Evolutionary conservation across 1,140 invertebrate genomes (phyloP), one percentile per base, ranked within the genome.

Genomic region (Rhyzopertha dominica): DNA sequence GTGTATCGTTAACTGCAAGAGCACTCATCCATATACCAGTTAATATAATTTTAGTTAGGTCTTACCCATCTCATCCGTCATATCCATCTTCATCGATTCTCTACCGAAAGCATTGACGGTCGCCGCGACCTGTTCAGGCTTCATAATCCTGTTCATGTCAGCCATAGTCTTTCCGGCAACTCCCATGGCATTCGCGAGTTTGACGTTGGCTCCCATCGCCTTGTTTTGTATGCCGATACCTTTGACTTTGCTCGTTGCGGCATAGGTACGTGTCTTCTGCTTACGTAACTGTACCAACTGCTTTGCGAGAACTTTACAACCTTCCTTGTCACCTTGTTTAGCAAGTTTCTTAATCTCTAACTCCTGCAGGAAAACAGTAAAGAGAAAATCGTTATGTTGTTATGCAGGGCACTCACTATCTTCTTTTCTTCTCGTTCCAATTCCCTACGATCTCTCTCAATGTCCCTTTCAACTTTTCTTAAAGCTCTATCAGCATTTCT

Each of bases 11-110:
- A 62, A 95, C 86, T 90, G 61, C 44, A 76, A 74, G 59, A 63
- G 43, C 8, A 47, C 19, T 8, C 23, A 36, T 39, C 32, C 3
- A 45, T 16, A 40, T 23, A 30, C 18, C 14, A 32, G 16, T 9
- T 2, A 31, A 19, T 36, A 13, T 29, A 44, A 7, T 12, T 4
- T 39, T 13, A 29, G 20, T 34, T 38, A 28, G 7, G 30, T 5
- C 79, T 75, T 75, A 90, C 86, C 91, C 82, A 94, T 88, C 76
- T 95, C 91, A 70, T 94, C 90, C 7, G 87, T 88, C 89, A 95
- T 94, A 52, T 87, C 87, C 85, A 95, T 90, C 65, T 87, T 89
- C 59, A 81, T 81, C 59, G 81, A 81, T 36, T 87, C 86, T 62
- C 81, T 80, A 59, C 81, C 77, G 70, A 95, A 95, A 9, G 87